Base-by-base conservation (phyloP, 2,797 vertebrate species). In the Bovichtus diacanthus region DNA sequence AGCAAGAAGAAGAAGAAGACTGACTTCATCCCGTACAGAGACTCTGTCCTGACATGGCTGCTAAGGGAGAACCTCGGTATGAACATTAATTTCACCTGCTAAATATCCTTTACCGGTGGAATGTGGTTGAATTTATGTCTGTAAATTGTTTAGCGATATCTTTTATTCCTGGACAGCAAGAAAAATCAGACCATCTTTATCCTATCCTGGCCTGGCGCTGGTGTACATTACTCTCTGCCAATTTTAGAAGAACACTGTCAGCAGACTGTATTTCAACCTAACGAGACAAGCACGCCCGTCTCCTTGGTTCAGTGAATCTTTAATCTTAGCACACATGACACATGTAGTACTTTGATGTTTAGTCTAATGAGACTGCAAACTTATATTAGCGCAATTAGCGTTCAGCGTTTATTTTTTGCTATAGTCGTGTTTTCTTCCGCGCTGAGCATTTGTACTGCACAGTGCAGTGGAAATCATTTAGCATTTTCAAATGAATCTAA, bases 1-100 rank as follows among this genome's bases (percentile, higher is more conserved):
- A 99, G 96, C 94, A 99, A 99, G 92, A 99, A 99, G 84, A 99
- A 99, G 95, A 99, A 99, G 95, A 99, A 99, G 95, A 94, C 92
- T 0, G 98, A 99, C 91, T 99, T 99, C 86, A 99, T 99, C 92
- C 98, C 98, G 0, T 99, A 99, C 90, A 94, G 98, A 90, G 98
- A 99, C 94, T 99, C 98, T 59, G 98, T 99, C 53, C 93, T 99
- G 74, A 99, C 98, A 0, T 99, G 98, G 98, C 95, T 99, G 46
- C 96, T 99, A 79, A 95, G 98, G 82, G 98, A 99, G 89, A 99
- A 99, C 87, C 93, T 99, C 2, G 98, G 98, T 99, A 96, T 81
- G 90, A 72, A 21, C 60, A 50, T 78, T 60, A 39, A 58, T 38
- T 60, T 71, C 6, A 43, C 44, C 38, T 59, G 19, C 70, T 68